phyloP scores from a whole-genome alignment of 2,113 vertebrate species.

The Nerophis ophidion region DNA sequence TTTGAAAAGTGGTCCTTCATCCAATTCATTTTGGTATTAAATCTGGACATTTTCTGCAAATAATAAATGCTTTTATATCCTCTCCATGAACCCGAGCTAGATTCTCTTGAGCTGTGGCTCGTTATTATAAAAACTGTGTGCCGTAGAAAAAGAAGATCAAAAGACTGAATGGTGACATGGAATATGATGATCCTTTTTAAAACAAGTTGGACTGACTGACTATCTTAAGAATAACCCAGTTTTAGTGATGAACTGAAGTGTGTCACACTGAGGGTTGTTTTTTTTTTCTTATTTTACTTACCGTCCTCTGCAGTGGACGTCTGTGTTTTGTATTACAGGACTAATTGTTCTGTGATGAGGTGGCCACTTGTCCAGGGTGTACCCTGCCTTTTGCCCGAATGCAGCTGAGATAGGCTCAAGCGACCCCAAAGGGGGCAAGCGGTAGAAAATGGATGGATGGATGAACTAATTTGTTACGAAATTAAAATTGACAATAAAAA shows the following conservation, averaged over 20 bases:
- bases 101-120: background rate
- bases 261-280: too few species aligned
- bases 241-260: background rate
- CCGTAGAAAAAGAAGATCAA: conserved; percentile 2
- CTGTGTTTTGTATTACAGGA: too few species aligned
- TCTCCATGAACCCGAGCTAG: conserved; percentile 1
- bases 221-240: background rate
- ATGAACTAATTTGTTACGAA: too few species aligned
- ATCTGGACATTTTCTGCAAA: background rate
- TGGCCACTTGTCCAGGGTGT: too few species aligned
- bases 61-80: conserved; percentile 1
- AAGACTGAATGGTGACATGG: background rate
- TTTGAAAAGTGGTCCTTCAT: conserved; percentile 1
- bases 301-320: too few species aligned
- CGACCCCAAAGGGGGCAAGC: too few species aligned
- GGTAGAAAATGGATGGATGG: too few species aligned
- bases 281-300: too few species aligned
- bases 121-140: conserved; percentile 3
- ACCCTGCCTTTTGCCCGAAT: too few species aligned
- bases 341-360: too few species aligned
- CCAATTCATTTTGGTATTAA: background rate
- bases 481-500: too few species aligned
- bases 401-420: too few species aligned
- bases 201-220: background rate
- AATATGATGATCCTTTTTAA: background rate